Conservation (phyloP, 2,113 vertebrate species). For the Oriolus oriolus region DNA sequence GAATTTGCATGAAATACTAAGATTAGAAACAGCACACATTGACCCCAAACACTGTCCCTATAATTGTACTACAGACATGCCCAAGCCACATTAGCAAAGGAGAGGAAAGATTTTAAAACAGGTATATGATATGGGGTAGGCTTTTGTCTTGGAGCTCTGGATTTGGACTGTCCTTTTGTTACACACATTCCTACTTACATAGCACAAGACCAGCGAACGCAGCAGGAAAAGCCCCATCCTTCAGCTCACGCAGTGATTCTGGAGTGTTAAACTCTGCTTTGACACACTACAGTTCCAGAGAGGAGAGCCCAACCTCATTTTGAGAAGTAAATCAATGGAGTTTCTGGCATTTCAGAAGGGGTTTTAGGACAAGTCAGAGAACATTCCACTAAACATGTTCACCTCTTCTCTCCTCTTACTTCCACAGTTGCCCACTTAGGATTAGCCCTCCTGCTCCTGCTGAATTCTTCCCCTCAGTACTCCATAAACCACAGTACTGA, state of each 20-base stretch:
- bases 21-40: not conserved
- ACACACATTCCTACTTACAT: not conserved
- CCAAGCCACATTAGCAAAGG: not conserved
- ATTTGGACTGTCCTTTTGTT: not conserved
- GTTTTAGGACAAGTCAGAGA: not conserved
- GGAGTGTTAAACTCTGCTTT: not conserved
- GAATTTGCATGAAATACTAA: not conserved
- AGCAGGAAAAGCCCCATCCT: not conserved
- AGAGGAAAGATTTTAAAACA: not conserved
- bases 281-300: not conserved
- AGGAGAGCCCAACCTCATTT: not conserved
- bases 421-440: not conserved
- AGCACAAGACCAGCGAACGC: not conserved
- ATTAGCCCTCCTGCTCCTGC: not conserved
- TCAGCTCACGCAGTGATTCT: not conserved
- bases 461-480: not conserved
- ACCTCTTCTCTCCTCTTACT: not conserved
- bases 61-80: not conserved
- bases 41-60: not conserved
- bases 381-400: not conserved
- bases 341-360: not conserved
- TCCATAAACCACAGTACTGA: not conserved
- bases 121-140: not conserved
- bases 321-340: not conserved
- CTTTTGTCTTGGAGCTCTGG: not conserved